These are phyloP conservation scores for Liodrosophila aerea DNA, from an alignment of 2,888 invertebrate genomes.

Conservation along the genomic window DNA sequence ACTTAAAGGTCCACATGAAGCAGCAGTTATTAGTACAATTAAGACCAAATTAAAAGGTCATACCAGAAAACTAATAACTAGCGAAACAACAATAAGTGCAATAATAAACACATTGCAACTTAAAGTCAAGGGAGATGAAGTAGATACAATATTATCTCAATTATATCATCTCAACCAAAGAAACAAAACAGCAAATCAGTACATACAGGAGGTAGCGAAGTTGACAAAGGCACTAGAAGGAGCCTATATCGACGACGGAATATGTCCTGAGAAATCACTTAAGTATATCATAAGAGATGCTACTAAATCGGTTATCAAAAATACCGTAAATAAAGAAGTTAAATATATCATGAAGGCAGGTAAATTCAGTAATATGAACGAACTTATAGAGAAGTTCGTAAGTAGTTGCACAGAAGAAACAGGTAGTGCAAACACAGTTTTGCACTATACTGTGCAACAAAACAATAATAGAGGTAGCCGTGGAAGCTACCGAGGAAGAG, in stretches of 20 bases:
- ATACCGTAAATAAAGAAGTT: constrained; percentile 8
- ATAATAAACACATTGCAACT: no score
- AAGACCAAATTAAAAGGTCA: no score
- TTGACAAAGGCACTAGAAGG: constrained; percentile 1
- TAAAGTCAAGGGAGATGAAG: no score
- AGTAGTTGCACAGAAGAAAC: constrained; percentile 13
- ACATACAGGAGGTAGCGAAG: not conserved
- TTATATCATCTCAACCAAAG: no score
- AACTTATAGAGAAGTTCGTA: constrained; percentile 7
- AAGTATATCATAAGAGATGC: constrained; percentile 8
- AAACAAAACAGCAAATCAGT: constrained; percentile 4
- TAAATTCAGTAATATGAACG: constrained; percentile 10
- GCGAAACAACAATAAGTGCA: no score
- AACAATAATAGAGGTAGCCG: not conserved
- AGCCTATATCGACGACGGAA: constrained; percentile 5
- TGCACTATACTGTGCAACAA: no score
- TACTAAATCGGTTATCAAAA: constrained; percentile 10
- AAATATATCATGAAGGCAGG: constrained; percentile 9
- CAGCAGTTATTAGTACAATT: no score
- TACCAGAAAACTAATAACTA: no score
- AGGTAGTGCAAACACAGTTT: constrained; percentile 9
- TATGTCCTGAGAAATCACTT: constrained; percentile 4
- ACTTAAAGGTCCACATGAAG: no score
- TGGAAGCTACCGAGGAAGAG: constrained; percentile 2
- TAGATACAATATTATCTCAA: not conserved